A percentile compares a stretch with the other conserved stretches of the same genome.
phyloP scores from a whole-genome alignment of 2,888 invertebrate species.

The Pristionchus arcanus region DNA sequence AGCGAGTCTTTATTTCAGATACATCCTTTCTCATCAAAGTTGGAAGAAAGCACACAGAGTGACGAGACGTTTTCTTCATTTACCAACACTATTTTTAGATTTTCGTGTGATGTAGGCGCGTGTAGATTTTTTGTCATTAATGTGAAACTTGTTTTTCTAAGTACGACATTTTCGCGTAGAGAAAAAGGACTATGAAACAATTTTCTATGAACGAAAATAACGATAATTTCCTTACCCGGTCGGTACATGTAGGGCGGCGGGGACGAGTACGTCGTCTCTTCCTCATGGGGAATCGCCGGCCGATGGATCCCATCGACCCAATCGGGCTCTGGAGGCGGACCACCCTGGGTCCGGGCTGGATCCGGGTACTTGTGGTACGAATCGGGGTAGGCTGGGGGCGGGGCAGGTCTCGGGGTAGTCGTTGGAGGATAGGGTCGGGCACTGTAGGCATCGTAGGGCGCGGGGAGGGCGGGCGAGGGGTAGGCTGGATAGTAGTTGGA shows the following conservation, averaged over 20 bases:
- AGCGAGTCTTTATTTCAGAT: too few species aligned
- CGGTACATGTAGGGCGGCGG: conserved; percentile 22
- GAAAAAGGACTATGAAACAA: too few species aligned
- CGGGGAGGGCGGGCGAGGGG: not conserved
- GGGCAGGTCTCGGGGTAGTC: not conserved
- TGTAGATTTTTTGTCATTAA: too few species aligned
- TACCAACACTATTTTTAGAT: too few species aligned
- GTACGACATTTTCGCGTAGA: too few species aligned
- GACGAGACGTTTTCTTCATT: too few species aligned
- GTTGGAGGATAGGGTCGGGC: not conserved
- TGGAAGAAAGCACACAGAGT: too few species aligned
- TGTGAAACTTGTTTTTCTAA: too few species aligned
- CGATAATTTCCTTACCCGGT: conserved; percentile 17
- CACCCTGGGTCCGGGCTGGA: not conserved
- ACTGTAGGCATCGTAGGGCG: conserved; percentile 18
- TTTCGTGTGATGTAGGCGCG: too few species aligned
- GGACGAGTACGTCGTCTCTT: not conserved
- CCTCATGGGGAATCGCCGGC: not conserved
- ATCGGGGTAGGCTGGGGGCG: not conserved
- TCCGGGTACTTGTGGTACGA: not conserved
- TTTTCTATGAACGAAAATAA: too few species aligned
- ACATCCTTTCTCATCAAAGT: too few species aligned
- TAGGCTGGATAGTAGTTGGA: not conserved
- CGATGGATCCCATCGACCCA: conserved; percentile 37
- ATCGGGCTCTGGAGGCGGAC: not conserved